These are phyloP conservation scores for Platyscapa corneri DNA, from an alignment of 1,140 invertebrate species.

Conservation along the genomic window DNA sequence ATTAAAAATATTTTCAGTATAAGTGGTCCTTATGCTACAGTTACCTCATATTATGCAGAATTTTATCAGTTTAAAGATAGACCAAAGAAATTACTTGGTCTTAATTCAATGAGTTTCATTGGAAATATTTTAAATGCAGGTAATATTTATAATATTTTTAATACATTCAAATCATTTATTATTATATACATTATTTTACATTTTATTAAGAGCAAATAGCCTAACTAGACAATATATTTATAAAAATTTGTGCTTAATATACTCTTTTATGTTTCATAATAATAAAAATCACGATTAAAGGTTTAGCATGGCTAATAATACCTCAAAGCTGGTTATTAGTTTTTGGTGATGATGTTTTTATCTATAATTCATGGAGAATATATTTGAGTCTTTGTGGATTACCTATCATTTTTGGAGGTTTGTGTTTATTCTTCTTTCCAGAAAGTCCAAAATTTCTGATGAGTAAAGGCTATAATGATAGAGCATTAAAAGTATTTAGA, in stretches of 20 bases:
- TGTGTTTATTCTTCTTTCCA: conserved; percentile 80
- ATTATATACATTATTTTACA: neutral
- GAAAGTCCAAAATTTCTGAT: conserved; percentile 91
- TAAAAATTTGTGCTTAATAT: too few species aligned
- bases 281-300: conserved; percentile 56
- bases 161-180: neutral
- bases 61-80: conserved; percentile 79
- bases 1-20: conserved; percentile 73
- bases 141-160: conserved; percentile 48
- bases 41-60: conserved; percentile 83
- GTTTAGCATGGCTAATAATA: conserved; percentile 75
- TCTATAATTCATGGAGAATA: conserved; percentile 83
- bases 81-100: conserved; percentile 75
- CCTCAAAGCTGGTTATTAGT: conserved; percentile 68
- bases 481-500: conserved; percentile 78
- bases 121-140: conserved; percentile 67
- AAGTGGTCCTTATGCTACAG: conserved; percentile 82
- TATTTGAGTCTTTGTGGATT: conserved; percentile 80
- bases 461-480: conserved; percentile 80
- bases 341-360: conserved; percentile 60
- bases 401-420: conserved; percentile 79
- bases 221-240: too few species aligned
- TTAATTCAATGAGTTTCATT: conserved; percentile 75
- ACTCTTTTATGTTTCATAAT: too few species aligned
- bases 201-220: neutral